Evolutionary conservation across 1,140 invertebrate species (phyloP), one percentile per base, ranked within the genome.

Genomic region (Anastatus disparis): DNA sequence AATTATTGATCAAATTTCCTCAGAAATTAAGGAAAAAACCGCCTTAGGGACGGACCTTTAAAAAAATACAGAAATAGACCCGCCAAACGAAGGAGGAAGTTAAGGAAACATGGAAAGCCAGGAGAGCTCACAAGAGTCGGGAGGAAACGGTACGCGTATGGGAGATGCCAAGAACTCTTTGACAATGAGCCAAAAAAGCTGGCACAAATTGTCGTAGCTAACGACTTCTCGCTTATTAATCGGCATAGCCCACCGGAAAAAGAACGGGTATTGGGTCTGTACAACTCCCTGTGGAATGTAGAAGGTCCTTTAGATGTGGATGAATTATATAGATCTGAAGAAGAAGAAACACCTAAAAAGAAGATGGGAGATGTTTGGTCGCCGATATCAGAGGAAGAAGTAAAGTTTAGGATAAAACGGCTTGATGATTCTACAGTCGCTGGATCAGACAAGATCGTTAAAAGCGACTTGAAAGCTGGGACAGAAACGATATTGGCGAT

Each of bases 91-190:
- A 12, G 2, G 13, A 35, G 22, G 7, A 38, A 20, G 15, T 6
- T 4, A 31, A 20, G 2, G n/a, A 48, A n/a, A n/a, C 29, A 12
- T 0, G n/a, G 9, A 10, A 61, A 9, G 9, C 15, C 15, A 0
- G 58, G 2, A 9, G 13, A 38, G 0, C 17, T n/a, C n/a, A n/a
- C n/a, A n/a, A 12, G 8, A 10, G 24, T 10, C 20, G 42, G 3
- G 24, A 24, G 9, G 26, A 27, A 26, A 53, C 13, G 27, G 1
- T 65, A 31, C 13, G 53, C 40, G 0, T 74, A 59, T 4, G 70
- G 59, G 0, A 44, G 67, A 1, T 74, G 65, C 7, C 73, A 55
- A 4, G 66, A 69, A 0, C 70, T n/a, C n/a, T n/a, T n/a, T n/a
- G 0, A 69, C 29, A 6, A 72, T 55, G 12, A n/a, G n/a, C n/a